These are phyloP conservation scores for Caprella mutica DNA, from an alignment of 2,888 invertebrate genomes.

Conservation along the genomic window DNA sequence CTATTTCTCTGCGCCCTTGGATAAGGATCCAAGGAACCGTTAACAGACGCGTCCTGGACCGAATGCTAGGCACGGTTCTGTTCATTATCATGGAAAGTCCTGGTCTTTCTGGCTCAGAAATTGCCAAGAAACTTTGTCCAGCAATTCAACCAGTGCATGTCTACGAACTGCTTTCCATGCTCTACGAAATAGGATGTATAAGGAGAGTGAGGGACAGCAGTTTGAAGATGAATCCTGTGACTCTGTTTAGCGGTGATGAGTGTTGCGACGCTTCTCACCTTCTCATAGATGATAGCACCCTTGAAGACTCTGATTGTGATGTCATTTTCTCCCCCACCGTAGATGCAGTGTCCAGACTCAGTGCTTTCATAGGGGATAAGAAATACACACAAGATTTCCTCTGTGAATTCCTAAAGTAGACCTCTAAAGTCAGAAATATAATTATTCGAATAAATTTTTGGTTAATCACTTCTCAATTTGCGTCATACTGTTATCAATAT, in stretches of 20 bases:
- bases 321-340: conserved; percentile 46
- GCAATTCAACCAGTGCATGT: conserved; percentile 56
- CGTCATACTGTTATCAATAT: too few relatives aligned
- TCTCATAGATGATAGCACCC: conserved; percentile 17
- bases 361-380: conserved; percentile 50
- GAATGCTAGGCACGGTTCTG: conserved; percentile 56
- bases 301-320: conserved; percentile 21
- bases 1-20: conserved; percentile 55
- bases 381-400: conserved; percentile 45
- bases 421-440: too few relatives aligned
- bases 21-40: conserved; percentile 59
- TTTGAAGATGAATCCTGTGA: too few relatives aligned
- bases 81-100: conserved; percentile 54
- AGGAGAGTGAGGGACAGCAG: too few relatives aligned
- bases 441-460: too few relatives aligned
- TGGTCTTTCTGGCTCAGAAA: conserved; percentile 46
- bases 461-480: too few relatives aligned
- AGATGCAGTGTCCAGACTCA: conserved; percentile 47
- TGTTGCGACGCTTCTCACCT: too few relatives aligned
- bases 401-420: too few relatives aligned
- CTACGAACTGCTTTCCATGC: conserved; percentile 46
- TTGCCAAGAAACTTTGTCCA: conserved; percentile 52
- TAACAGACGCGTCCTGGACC: conserved; percentile 55
- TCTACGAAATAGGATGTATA: conserved; percentile 26
- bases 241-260: too few relatives aligned